Base-by-base conservation (phyloP, 1,140 invertebrate species). In the Saccostrea cuccullata region DNA sequence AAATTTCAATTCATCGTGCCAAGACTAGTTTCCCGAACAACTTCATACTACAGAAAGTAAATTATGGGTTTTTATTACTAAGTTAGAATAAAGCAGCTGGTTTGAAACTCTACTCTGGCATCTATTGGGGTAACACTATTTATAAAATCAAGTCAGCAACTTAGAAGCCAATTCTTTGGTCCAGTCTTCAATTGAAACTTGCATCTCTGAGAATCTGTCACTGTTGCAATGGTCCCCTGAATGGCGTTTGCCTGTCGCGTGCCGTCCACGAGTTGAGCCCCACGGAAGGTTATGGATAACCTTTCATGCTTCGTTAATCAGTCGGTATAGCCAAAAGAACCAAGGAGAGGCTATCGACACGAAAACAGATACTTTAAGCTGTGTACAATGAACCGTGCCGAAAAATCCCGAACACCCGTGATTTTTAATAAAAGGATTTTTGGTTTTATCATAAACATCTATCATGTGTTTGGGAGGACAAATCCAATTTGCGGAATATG, bases 361-460 rank as follows among this genome's bases (percentile, higher is more conserved):
- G 70, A 77, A 77, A 77, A 77, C 15, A 26, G 70, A 77, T 77
- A 77, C 70, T 77, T 77, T 77, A 13, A 36, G 26, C 30, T 26
- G 26, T 77, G 70, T 36, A 77, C 70, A 77, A 77, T 36, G 70
- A 77, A 77, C 70, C 70, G 26, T 77, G 70, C 30, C 70, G n/a
- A 36, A 77, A 64, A 77, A 77, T 11, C 15, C 70, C 70, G 70
- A 77, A 77, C 70, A 64, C 17, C 58, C 70, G 70, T 77, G 70
- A 26, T 36, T 77, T 77, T 77, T 77, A 77, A 77, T 77, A 77
- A 77, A 77, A 77, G 70, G 30, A 40, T 77, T 77, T 77, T 36
- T 77, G 26, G 30, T 26, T 77, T 77, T 77, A 77, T 77, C 70
- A 15, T 8, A 77, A 77, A 23, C 70, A 77, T 77, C 70, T 77